Evolutionary conservation across 2,888 invertebrate genomes (phyloP).

Genomic region (Agrotis ipsilon): DNA sequence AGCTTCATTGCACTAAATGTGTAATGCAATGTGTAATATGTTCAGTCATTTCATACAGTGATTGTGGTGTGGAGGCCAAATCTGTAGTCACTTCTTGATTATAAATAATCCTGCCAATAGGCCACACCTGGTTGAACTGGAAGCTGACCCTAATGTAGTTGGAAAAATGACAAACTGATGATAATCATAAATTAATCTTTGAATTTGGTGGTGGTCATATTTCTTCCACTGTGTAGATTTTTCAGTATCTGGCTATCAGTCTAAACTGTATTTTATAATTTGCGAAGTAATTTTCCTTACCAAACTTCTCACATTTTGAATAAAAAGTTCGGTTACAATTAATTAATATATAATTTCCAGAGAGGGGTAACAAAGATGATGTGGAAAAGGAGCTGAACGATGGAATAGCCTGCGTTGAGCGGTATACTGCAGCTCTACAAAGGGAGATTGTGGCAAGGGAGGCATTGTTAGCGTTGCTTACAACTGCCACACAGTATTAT

Average conservation of each 20-base stretch:
- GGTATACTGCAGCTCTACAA: constrained; percentile 95
- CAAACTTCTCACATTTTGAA: background rate
- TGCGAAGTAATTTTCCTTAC: constrained; percentile 19
- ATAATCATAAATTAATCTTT: background rate
- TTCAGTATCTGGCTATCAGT: constrained; percentile 12
- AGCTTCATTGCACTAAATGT: background rate
- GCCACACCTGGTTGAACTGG: background rate
- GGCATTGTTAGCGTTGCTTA: constrained; percentile 94
- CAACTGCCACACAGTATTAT: constrained; percentile 96
- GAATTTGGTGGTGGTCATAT: background rate
- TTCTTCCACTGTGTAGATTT: background rate
- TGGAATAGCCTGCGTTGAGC: constrained; percentile 94
- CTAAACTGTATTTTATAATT: constrained; percentile 5
- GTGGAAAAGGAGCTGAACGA: constrained; percentile 97
- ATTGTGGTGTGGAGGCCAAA: background rate
- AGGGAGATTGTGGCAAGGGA: constrained; percentile 96
- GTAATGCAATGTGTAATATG: background rate
- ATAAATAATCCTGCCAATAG: background rate
- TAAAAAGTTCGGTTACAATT: background rate
- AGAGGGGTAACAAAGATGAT: constrained; percentile 96
- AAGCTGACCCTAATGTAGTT: background rate
- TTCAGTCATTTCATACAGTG: background rate
- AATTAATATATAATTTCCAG: constrained; percentile 82
- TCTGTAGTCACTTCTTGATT: too few species aligned
- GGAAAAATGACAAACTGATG: background rate